Base-by-base conservation (phyloP, 1,140 invertebrate genomes). In the Bombus pyrosoma region DNA sequence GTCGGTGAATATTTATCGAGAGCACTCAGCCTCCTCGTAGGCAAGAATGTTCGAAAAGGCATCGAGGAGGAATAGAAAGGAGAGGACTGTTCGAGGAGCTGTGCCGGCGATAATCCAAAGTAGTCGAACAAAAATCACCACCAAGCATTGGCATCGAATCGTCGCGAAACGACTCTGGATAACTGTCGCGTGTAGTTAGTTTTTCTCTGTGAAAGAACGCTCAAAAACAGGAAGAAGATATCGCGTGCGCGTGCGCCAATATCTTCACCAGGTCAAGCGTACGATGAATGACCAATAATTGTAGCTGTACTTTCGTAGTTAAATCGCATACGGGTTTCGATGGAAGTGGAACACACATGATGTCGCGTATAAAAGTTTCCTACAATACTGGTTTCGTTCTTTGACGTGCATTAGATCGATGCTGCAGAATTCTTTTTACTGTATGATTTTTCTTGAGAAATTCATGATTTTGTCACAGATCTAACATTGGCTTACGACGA, bases 1-100 rank as follows among this genome's bases (percentile, higher is more conserved):
- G 90, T 79, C 87, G 34, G 88, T 92, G 88, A 92, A 92, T 92
- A 92, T 92, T 92, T 92, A 92, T 92, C 86, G 76, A 80, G 53
- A 83, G 78, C 47, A 76, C 57, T 85, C 59, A 69, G 81, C 66
- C 69, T 39, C 69, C 69, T 82, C 39, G 66, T 43, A 66, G 57
- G 83, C 62, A 86, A 91, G 79, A 66, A 83, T 83, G 86, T 68
- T 39, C 71, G 13, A 66, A 71, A 32, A 74, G 77, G 83, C 71
- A 41, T 81, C 47, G 64, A 75, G 28, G 39, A 71, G 41, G 41
- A 37, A 43, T 34, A 64, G n/a, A n/a, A 43, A n/a, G 25, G 53
- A 47, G 37, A 34, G 71, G 59, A 25, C 41, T 34, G 66, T n/a
- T 53, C 6, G 41, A 41, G 22, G 39, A 74, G 71, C 62, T 10